phyloP scores from a whole-genome alignment of 2,797 vertebrate species.

The Apogon talboti region DNA sequence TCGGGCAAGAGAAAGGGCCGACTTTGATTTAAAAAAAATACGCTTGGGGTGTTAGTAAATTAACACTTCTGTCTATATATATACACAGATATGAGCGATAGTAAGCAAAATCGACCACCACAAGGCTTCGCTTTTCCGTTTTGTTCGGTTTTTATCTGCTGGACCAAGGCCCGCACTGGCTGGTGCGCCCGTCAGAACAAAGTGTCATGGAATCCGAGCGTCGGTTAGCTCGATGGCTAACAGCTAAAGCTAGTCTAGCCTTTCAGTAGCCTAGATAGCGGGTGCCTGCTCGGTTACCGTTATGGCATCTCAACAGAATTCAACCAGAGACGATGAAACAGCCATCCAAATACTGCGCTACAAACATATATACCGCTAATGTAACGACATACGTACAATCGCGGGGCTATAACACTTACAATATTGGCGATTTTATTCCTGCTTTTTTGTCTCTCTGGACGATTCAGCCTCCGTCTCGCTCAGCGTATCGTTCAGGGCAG shows the following conservation, averaged over 20 bases:
- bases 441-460: slow-evolving; percentile 78
- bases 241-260: slow-evolving; percentile 46
- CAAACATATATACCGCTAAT: not conserved
- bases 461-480: slow-evolving; percentile 82
- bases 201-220: slow-evolving; percentile 78
- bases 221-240: slow-evolving; percentile 55
- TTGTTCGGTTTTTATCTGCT: slow-evolving; percentile 42
- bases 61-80: not conserved
- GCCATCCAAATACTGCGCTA: slow-evolving; percentile 9
- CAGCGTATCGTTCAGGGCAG: slow-evolving; percentile 85
- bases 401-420: slow-evolving; percentile 72
- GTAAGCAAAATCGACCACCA: rapidly evolving
- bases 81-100: not conserved
- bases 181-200: slow-evolving; percentile 76
- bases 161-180: slow-evolving; percentile 58
- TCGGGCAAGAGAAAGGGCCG: slow-evolving; percentile 60
- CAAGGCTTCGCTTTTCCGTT: not conserved
- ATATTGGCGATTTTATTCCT: slow-evolving; percentile 78
- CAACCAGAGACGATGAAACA: slow-evolving; percentile 45
- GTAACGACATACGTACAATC: not conserved
- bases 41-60: slow-evolving; percentile 4
- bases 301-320: slow-evolving; percentile 63
- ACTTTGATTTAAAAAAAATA: slow-evolving; percentile 41
- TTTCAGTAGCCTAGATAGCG: slow-evolving; percentile 59
- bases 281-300: slow-evolving; percentile 45